A percentile compares a stretch with the other conserved stretches of the same genome.
phyloP scores from a whole-genome alignment of 2,797 vertebrate genomes.

The Fringilla coelebs region DNA sequence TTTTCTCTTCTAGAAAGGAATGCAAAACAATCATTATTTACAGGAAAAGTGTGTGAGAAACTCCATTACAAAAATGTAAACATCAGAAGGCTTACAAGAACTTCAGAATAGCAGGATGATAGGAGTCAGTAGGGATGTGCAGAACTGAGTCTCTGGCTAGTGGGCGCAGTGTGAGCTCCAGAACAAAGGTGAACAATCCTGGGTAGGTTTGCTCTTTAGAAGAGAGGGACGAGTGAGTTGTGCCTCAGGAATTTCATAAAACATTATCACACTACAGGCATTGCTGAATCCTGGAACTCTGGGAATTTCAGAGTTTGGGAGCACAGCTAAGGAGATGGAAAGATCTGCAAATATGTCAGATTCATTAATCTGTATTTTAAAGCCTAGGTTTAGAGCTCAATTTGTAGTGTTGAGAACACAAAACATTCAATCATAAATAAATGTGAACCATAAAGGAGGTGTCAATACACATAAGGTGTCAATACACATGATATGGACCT shows the following conservation, averaged over 20 bases:
- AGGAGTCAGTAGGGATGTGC: not conserved
- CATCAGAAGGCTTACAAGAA: no score
- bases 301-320: not conserved
- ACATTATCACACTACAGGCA: not conserved
- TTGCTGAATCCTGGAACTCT: not conserved
- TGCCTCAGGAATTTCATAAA: not conserved
- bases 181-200: not conserved
- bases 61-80: no score
- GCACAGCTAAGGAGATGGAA: not conserved
- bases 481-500: not conserved
- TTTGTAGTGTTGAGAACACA: not conserved
- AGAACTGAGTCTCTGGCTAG: not conserved
- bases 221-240: not conserved
- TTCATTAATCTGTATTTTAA: not conserved
- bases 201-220: not conserved
- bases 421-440: not conserved
- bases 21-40: no score
- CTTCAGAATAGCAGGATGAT: no score
- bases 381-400: not conserved
- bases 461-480: not conserved
- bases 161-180: not conserved
- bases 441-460: not conserved
- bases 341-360: not conserved
- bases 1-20: no score
- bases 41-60: no score